Evolutionary conservation across 2,888 invertebrate genomes (phyloP).

Genomic region (Germaria angustata): DNA sequence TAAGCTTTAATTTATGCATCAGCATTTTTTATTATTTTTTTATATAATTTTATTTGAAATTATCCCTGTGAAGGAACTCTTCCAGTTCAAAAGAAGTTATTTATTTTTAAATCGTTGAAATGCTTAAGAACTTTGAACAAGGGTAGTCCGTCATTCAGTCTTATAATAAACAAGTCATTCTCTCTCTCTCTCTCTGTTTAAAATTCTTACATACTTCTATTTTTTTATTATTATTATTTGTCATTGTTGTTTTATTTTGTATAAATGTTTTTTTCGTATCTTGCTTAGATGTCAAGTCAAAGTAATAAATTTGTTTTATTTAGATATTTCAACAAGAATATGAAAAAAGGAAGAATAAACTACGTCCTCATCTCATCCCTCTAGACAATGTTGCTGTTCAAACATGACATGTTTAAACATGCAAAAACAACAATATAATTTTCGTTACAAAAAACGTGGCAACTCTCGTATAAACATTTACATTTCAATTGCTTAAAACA

Average conservation of each 20-base stretch:
- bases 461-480: conserved; percentile 57
- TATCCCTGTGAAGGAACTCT: neutral
- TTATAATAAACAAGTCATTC: conserved; percentile 39
- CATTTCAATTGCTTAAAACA: conserved; percentile 57
- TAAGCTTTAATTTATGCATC: neutral
- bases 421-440: conserved; percentile 23
- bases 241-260: neutral
- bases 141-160: neutral
- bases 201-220: neutral
- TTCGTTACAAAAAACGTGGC: conserved; percentile 22
- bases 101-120: neutral
- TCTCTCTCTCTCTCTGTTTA: conserved; percentile 7
- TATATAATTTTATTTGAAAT: neutral
- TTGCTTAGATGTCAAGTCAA: conserved; percentile 55
- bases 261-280: neutral
- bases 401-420: conserved; percentile 49
- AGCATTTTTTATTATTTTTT: neutral
- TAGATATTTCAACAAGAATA: conserved; percentile 53
- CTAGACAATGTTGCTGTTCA: neutral
- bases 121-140: neutral
- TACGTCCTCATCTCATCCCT: neutral
- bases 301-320: conserved; percentile 65
- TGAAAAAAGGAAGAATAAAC: neutral
- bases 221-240: neutral
- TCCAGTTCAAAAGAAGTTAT: neutral